phyloP scores from a whole-genome alignment of 2,113 vertebrate genomes.

The Brachionichthys hirsutus region DNA sequence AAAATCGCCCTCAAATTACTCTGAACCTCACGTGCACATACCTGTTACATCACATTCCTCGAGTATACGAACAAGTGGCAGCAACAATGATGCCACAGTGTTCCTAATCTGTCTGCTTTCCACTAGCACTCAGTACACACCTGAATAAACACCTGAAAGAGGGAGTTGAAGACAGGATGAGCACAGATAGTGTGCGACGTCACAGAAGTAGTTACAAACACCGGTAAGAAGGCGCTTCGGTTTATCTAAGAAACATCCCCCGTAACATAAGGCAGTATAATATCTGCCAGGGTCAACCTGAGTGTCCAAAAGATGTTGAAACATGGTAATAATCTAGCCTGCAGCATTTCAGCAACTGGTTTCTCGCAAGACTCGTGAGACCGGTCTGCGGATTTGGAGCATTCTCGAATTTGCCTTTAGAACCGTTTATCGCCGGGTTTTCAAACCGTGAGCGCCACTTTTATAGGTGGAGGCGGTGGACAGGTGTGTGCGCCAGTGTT shows the following conservation, averaged over 20 bases:
- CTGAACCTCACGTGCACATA: background rate
- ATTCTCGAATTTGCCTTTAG: background rate
- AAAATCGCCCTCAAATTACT: constrained; percentile 13
- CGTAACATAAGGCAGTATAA: constrained; percentile 3
- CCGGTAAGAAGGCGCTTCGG: constrained; percentile 14
- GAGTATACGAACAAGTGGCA: background rate
- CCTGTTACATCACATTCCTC: constrained; percentile 21
- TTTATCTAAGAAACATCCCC: background rate
- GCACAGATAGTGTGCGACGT: constrained; percentile 42
- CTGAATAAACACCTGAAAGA: constrained; percentile 75
- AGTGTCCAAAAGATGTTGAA: constrained; percentile 19
- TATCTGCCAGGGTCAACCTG: constrained; percentile 8
- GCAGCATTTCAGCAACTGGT: background rate
- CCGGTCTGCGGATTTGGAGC: background rate
- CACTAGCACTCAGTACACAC: constrained; percentile 53
- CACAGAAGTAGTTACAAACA: constrained; percentile 44
- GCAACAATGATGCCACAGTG: constrained; percentile 14
- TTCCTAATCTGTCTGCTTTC: constrained; percentile 32
- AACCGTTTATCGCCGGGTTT: background rate
- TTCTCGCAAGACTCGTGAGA: background rate
- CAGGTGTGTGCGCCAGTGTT: background rate
- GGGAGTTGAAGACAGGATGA: constrained; percentile 38
- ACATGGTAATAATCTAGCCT: background rate
- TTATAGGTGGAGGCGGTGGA: background rate
- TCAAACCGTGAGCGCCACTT: constrained; percentile 6